Percentiles rank a stretch among this genome's conserved stretches.
These are phyloP conservation scores for Muntiacus muntjak DNA, from an alignment of 2,113 vertebrate genomes.

Conservation along the genomic window DNA sequence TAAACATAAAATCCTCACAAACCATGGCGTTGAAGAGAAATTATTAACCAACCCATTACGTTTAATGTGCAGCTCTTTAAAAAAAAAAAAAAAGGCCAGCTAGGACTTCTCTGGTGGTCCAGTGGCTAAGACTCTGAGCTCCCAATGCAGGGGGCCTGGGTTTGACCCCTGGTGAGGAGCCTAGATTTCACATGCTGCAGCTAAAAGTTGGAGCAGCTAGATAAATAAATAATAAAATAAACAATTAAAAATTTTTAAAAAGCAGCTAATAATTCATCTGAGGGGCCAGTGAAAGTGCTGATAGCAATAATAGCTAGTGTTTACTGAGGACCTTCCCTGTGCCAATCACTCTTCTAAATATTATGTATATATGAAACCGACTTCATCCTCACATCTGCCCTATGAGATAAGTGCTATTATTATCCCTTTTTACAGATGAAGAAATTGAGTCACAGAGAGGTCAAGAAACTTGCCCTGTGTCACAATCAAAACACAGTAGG, in stretches of 20 bases:
- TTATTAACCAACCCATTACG: slow-evolving; percentile 30
- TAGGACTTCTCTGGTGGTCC: background rate
- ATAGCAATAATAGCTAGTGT: background rate
- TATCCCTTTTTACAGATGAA: background rate
- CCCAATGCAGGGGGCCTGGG: background rate
- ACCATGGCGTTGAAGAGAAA: background rate
- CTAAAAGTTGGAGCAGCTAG: background rate
- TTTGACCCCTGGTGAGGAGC: background rate
- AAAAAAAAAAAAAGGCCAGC: background rate
- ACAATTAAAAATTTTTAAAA: background rate
- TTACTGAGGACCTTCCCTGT: background rate
- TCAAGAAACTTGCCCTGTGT: background rate
- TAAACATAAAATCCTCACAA: slow-evolving; percentile 40
- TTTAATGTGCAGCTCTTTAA: slow-evolving; percentile 19
- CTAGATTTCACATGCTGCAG: background rate
- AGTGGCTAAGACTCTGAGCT: background rate
- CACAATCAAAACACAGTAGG: background rate
- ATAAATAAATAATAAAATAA: background rate
- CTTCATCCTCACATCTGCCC: background rate
- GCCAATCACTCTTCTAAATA: background rate
- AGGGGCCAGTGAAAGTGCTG: background rate
- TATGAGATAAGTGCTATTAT: background rate
- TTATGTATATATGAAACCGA: background rate
- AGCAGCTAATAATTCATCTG: background rate
- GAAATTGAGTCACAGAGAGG: background rate